Conservation (phyloP, 2,797 vertebrate species). For the Myioborus miniatus region DNA sequence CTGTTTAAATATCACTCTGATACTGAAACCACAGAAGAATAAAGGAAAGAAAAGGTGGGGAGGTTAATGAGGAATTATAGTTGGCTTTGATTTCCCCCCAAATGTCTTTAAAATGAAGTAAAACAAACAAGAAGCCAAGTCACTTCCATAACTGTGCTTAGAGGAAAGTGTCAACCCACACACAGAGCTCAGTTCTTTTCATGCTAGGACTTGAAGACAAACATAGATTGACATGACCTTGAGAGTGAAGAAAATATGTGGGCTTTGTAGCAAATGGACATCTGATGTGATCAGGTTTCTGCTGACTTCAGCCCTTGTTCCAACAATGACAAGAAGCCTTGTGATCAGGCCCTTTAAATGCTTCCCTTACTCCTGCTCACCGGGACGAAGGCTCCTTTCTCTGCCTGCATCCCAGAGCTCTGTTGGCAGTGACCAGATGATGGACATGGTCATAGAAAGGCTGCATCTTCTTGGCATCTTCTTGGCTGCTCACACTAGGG, state of each 20-base stretch:
- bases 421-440: background rate
- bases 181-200: background rate
- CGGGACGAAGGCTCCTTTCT: rapidly evolving
- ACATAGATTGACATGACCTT: background rate
- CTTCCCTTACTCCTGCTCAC: background rate
- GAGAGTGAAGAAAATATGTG: background rate
- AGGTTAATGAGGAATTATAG: background rate
- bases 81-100: background rate
- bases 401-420: background rate
- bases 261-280: background rate
- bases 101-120: background rate
- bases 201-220: background rate
- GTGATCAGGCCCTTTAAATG: rapidly evolving
- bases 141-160: background rate
- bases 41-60: background rate
- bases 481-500: background rate
- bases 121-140: background rate
- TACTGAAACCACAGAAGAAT: background rate
- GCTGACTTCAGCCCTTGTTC: background rate
- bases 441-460: background rate
- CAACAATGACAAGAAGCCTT: background rate
- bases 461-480: background rate
- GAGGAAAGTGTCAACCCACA: background rate
- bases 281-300: background rate
- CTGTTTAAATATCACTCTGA: background rate